Percentiles rank a stretch among this genome's conserved stretches.
Evolutionary conservation across 1,140 invertebrate genomes (phyloP).

Genomic region (Microvelia longipes): DNA sequence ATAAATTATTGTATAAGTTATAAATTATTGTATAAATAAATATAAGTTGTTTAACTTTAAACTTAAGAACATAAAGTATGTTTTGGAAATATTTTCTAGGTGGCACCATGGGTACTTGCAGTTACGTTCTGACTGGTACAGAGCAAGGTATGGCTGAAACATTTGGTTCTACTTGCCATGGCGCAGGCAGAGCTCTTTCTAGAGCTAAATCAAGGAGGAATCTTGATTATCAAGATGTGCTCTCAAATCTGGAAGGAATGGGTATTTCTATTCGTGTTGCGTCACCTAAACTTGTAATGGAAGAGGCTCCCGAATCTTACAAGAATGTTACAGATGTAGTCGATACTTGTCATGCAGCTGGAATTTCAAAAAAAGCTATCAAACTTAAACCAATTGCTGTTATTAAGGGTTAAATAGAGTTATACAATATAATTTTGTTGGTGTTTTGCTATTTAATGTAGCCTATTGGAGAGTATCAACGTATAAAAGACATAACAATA

Average conservation of each 20-base stretch:
- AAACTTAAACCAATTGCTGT: slow-evolving; percentile 97
- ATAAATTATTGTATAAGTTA: too few relatives aligned
- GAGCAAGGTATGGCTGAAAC: slow-evolving; percentile 92
- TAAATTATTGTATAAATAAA: too few relatives aligned
- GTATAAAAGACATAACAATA: too few relatives aligned
- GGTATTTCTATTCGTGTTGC: slow-evolving; percentile 98
- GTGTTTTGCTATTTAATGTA: too few relatives aligned
- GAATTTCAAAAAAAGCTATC: slow-evolving; percentile 94
- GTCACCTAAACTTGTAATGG: slow-evolving; percentile 98
- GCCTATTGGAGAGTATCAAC: too few relatives aligned
- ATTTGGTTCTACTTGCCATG: slow-evolving; percentile 98
- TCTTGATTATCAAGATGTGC: slow-evolving; percentile 80
- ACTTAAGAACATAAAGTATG: too few relatives aligned
- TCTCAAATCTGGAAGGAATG: slow-evolving; percentile 56
- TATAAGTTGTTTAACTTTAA: too few relatives aligned
- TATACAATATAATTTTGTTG: too few relatives aligned
- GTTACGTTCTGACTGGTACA: slow-evolving; percentile 95
- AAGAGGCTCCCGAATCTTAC: slow-evolving; percentile 98
- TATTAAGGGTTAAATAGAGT: slow-evolving; percentile 85
- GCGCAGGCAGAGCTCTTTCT: slow-evolving; percentile 90
- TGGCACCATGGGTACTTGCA: slow-evolving; percentile 99
- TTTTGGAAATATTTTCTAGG: too few relatives aligned
- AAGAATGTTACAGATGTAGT: slow-evolving; percentile 99
- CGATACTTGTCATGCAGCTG: slow-evolving; percentile 91
- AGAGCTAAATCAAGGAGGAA: slow-evolving; percentile 93